phyloP scores from a whole-genome alignment of 2,797 vertebrate genomes.

The Heteromormyrus szaboi region DNA sequence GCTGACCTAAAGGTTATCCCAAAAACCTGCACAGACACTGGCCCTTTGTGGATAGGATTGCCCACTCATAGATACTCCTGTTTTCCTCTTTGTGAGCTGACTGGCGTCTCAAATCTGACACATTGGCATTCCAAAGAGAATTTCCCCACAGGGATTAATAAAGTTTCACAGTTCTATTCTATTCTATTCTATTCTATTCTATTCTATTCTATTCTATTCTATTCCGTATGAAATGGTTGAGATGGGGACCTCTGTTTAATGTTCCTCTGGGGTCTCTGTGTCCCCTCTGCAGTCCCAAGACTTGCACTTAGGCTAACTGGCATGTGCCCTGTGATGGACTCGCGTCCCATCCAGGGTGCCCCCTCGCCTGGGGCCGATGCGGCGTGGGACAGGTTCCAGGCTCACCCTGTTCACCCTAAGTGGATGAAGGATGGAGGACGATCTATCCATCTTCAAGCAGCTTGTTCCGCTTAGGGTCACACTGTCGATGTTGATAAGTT shows the following conservation, averaged over 20 bases:
- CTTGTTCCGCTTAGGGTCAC: neutral
- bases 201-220: too few relatives aligned
- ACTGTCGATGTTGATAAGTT: neutral
- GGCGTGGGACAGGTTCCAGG: neutral
- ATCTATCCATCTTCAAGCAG: neutral
- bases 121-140: slow-evolving; percentile 13
- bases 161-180: neutral
- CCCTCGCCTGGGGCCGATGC: neutral
- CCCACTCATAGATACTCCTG: neutral
- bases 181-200: neutral
- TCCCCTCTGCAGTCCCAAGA: neutral
- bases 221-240: neutral
- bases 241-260: neutral
- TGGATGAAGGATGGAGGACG: neutral
- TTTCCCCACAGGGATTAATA: neutral
- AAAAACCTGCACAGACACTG: neutral
- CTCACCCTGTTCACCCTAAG: neutral
- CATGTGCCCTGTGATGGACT: neutral
- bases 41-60: neutral
- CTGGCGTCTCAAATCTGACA: slow-evolving; percentile 30
- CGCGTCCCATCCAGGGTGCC: neutral
- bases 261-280: neutral
- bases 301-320: neutral
- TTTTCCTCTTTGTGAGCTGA: slow-evolving; percentile 23
- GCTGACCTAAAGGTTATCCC: neutral